phyloP scores from a whole-genome alignment of 1,140 invertebrate species.

The Melitaea cinxia region DNA sequence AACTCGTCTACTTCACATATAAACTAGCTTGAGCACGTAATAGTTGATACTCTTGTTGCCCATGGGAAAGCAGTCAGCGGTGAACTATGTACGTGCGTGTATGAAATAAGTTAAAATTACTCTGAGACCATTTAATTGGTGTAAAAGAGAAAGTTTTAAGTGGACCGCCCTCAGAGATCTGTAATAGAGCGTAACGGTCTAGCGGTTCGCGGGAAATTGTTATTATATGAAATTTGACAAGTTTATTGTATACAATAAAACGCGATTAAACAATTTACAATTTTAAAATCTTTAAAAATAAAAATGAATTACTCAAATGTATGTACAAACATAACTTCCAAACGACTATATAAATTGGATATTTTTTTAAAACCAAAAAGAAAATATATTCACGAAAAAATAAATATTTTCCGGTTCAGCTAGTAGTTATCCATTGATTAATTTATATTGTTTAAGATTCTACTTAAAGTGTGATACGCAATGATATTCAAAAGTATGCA shows the following conservation, averaged over 20 bases:
- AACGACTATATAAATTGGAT: too few relatives aligned
- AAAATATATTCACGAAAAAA: too few relatives aligned
- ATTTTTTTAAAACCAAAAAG: too few relatives aligned
- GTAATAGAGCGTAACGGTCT: slow-evolving; percentile 32
- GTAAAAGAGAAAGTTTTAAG: slow-evolving; percentile 34
- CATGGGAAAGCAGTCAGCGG: not conserved
- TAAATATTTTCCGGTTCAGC: too few relatives aligned
- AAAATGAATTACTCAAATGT: too few relatives aligned
- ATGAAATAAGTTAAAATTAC: not conserved
- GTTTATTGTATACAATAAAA: not conserved
- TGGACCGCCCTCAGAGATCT: slow-evolving; percentile 31
- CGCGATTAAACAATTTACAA: not conserved
- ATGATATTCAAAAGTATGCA: too few relatives aligned
- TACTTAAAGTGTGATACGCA: too few relatives aligned
- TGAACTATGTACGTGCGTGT: not conserved
- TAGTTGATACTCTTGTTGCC: too few relatives aligned
- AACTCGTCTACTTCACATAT: too few relatives aligned
- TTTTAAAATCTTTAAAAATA: not conserved
- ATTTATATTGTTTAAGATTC: too few relatives aligned
- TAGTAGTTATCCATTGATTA: too few relatives aligned
- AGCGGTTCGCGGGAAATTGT: slow-evolving; percentile 29
- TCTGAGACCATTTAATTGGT: slow-evolving; percentile 16
- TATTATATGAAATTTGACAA: slow-evolving; percentile 10
- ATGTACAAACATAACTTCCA: too few relatives aligned
- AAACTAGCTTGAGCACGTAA: not conserved